Evolutionary conservation across 2,113 vertebrate species (phyloP).

Genomic region (Aptenodytes forsteri): DNA sequence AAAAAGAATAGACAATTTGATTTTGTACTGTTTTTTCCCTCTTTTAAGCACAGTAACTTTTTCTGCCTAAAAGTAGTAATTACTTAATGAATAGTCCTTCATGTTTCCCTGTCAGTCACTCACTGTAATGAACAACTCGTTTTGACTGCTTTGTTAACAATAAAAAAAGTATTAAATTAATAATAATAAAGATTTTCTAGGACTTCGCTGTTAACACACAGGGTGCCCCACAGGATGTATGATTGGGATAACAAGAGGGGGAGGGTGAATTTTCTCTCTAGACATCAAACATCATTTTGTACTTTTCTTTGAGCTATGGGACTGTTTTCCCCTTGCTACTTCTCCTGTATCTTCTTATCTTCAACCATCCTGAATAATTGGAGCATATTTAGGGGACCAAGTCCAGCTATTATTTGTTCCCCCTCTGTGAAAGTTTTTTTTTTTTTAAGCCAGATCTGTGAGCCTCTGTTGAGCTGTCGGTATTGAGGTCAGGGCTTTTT

Average conservation of each 20-base stretch:
- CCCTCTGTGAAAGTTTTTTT: slow-evolving; percentile 2
- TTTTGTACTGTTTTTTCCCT: slow-evolving; percentile 71
- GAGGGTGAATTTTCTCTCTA: slow-evolving; percentile 36
- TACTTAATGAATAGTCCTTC: slow-evolving; percentile 80
- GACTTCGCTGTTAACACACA: neutral
- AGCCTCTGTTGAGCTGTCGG: slow-evolving; percentile 51
- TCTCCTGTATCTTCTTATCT: slow-evolving; percentile 41
- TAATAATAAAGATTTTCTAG: slow-evolving; percentile 65
- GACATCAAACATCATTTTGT: slow-evolving; percentile 4
- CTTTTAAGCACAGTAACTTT: slow-evolving; percentile 65
- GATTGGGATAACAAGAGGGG: slow-evolving; percentile 38
- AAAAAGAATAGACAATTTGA: slow-evolving; percentile 70
- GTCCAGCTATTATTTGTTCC: slow-evolving; percentile 48
- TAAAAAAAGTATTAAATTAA: slow-evolving; percentile 72
- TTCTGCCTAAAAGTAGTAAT: slow-evolving; percentile 80
- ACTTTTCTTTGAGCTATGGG: neutral
- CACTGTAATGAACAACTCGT: slow-evolving; percentile 72
- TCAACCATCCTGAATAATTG: slow-evolving; percentile 51
- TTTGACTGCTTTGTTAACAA: slow-evolving; percentile 76
- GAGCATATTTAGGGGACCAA: slow-evolving; percentile 42
- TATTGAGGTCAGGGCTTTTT: slow-evolving; percentile 75
- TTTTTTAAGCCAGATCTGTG: slow-evolving; percentile 49
- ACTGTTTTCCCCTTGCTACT: slow-evolving; percentile 2
- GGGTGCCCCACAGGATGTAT: slow-evolving; percentile 19
- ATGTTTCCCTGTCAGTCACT: slow-evolving; percentile 78